Conservation (phyloP, 30 jellyfish, hydroid and myxozoan genomes). For the Hydractinia echinata region DNA sequence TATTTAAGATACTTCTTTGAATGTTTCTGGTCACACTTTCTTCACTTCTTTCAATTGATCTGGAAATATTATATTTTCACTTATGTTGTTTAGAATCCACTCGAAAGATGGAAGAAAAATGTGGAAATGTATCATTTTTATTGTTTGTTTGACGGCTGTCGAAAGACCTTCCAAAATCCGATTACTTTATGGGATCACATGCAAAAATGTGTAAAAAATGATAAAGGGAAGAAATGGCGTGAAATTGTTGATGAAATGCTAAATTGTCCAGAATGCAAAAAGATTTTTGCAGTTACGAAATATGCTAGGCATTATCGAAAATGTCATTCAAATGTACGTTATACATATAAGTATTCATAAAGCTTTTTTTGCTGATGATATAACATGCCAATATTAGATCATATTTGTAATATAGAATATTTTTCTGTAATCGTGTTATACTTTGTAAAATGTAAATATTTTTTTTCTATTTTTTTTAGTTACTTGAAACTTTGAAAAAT, state of each 20-base stretch:
- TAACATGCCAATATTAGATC: not conserved
- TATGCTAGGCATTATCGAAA: slow-evolving; percentile 5
- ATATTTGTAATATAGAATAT: not conserved
- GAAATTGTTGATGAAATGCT: not conserved
- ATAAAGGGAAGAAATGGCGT: not conserved
- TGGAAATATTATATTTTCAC: too few relatives aligned
- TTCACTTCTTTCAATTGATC: too few relatives aligned
- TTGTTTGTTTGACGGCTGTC: not conserved
- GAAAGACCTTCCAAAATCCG: not conserved
- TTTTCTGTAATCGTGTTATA: not conserved
- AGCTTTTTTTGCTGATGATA: too few relatives aligned
- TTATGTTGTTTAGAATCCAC: too few relatives aligned
- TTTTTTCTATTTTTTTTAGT: not conserved
- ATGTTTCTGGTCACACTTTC: too few relatives aligned
- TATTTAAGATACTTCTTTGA: too few relatives aligned
- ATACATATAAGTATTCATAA: too few relatives aligned
- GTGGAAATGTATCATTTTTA: not conserved
- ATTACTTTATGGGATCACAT: not conserved
- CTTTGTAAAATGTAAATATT: not conserved
- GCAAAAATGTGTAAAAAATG: not conserved
- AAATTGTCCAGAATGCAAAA: slow-evolving; percentile 2
- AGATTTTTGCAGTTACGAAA: not conserved
- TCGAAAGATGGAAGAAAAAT: not conserved
- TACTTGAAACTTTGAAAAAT: not conserved
- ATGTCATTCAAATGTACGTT: not conserved